A percentile compares a stretch with the other conserved stretches of the same genome.
Evolutionary conservation across 2,888 invertebrate species (phyloP).

Genomic region (Dinocampus coccinellae): DNA sequence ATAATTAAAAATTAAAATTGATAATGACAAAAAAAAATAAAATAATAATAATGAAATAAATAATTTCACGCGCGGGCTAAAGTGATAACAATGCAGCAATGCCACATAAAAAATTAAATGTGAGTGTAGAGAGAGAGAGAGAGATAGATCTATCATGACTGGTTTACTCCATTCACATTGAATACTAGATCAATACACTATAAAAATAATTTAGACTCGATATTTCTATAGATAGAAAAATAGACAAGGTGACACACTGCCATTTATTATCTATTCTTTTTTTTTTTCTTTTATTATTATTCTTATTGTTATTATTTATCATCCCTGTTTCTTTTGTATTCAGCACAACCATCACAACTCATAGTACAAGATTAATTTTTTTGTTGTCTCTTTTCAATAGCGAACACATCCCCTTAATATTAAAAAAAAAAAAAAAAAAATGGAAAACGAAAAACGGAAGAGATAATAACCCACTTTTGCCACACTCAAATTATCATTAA

Average conservation of each 20-base stretch:
- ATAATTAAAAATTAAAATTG: constrained; percentile 20
- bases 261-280: constrained; percentile 50
- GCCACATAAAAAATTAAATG: constrained; percentile 46
- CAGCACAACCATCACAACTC: neutral
- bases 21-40: constrained; percentile 19
- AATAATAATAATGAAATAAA: constrained; percentile 7
- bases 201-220: constrained; percentile 65
- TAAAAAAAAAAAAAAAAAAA: constrained; percentile 7
- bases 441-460: too few relatives aligned
- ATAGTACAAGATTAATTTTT: constrained; percentile 14
- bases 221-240: constrained; percentile 65
- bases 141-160: constrained; percentile 28
- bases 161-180: constrained; percentile 12
- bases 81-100: constrained; percentile 55
- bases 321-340: constrained; percentile 11
- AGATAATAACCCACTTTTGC: constrained; percentile 6
- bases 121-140: neutral
- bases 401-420: neutral
- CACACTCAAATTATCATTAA: constrained; percentile 11
- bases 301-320: constrained; percentile 20
- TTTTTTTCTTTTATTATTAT: too few relatives aligned
- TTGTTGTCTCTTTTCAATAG: constrained; percentile 32
- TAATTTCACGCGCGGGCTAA: constrained; percentile 34
- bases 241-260: constrained; percentile 65
- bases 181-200: constrained; percentile 63